Evolutionary conservation across 2,113 vertebrate genomes (phyloP).

Genomic region (Platycercus adscitus): DNA sequence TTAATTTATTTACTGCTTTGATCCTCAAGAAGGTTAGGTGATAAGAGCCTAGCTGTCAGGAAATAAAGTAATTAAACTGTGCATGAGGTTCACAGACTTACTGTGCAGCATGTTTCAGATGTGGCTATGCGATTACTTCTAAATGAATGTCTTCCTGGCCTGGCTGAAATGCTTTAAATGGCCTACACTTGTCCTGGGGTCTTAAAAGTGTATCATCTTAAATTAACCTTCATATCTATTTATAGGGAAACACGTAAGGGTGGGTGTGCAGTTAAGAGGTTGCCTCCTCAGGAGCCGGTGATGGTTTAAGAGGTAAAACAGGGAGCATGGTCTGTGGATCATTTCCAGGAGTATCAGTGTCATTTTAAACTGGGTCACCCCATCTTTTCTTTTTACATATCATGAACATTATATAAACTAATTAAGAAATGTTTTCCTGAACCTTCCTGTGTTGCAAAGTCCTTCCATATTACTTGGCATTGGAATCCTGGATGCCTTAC

Average conservation of each 20-base stretch:
- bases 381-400: background rate
- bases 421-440: background rate
- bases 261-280: background rate
- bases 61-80: constrained; percentile 20
- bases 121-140: background rate
- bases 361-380: background rate
- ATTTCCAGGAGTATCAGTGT: background rate
- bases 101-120: background rate
- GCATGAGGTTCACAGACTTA: background rate
- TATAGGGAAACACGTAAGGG: background rate
- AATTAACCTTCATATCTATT: background rate
- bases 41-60: constrained; percentile 2
- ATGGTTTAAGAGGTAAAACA: background rate
- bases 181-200: background rate
- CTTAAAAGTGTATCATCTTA: background rate
- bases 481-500: background rate
- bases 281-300: background rate
- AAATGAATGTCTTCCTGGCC: background rate
- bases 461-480: background rate
- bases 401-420: background rate
- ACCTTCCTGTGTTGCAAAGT: background rate
- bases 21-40: background rate
- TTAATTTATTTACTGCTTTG: background rate
- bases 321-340: background rate
- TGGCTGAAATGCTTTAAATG: background rate